phyloP scores from a whole-genome alignment of 2,113 vertebrate genomes.

The Chelonoidis abingdonii region DNA sequence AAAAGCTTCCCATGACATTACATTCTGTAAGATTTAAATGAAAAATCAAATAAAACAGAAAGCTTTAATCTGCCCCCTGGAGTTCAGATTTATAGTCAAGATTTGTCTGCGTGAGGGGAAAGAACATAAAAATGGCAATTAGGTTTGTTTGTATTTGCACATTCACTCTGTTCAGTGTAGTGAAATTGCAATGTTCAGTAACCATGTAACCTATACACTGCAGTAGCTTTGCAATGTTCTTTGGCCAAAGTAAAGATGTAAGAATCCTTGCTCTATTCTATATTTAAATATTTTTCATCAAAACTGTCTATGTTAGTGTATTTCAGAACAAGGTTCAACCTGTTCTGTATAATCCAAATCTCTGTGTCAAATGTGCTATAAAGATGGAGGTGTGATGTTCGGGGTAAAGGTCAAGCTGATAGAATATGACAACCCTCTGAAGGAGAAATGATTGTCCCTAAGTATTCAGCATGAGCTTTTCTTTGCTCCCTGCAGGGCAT shows the following conservation, averaged over 20 bases:
- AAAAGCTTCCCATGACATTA: not conserved
- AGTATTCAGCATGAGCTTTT: constrained; percentile 60
- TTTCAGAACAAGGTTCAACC: not conserved
- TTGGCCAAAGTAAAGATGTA: not conserved
- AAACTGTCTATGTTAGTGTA: not conserved
- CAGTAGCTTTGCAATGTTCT: not conserved
- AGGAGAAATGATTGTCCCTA: constrained; percentile 4
- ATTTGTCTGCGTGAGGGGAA: constrained; percentile 3
- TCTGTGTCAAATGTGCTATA: not conserved
- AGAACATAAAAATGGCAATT: not conserved
- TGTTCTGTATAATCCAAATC: not conserved
- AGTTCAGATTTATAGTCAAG: constrained; percentile 25
- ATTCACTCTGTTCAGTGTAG: not conserved
- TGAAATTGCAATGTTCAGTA: not conserved
- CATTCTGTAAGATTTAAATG: not conserved
- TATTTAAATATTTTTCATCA: not conserved
- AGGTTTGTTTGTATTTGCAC: not conserved
- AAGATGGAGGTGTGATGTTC: constrained; percentile 15
- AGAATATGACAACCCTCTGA: constrained; percentile 43
- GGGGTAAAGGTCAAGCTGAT: constrained; percentile 47
- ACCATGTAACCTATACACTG: not conserved
- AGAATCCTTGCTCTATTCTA: not conserved
- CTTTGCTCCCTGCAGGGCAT: constrained; percentile 85
- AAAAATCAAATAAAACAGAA: not conserved
- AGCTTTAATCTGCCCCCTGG: constrained; percentile 31